These are phyloP conservation scores for Phasianus colchicus DNA, from an alignment of 2,113 vertebrate species.

Conservation along the genomic window DNA sequence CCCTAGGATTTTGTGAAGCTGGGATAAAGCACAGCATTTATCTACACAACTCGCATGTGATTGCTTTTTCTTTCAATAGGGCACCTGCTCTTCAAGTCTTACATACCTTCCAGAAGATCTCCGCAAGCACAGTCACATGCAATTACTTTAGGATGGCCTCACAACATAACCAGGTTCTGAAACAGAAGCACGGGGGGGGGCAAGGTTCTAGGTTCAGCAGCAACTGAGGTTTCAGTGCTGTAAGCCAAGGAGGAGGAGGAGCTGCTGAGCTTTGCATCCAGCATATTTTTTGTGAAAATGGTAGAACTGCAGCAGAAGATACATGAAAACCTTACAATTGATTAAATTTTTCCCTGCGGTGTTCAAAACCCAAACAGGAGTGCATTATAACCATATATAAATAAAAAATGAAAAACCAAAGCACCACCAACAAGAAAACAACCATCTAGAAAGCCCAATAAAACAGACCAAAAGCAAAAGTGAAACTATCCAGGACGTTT, in stretches of 20 bases:
- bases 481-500: slow-evolving; percentile 13
- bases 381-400: background rate
- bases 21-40: background rate
- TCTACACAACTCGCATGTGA: background rate
- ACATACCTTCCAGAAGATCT: background rate
- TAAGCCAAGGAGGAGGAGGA: background rate
- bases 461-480: slow-evolving; percentile 26
- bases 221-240: background rate
- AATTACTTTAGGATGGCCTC: background rate
- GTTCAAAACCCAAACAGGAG: background rate
- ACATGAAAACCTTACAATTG: background rate
- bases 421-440: background rate
- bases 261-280: background rate
- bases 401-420: background rate
- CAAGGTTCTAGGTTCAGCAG: background rate
- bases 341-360: slow-evolving; percentile 11
- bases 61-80: background rate
- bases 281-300: background rate
- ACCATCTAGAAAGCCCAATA: background rate
- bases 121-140: background rate
- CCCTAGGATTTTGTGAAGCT: background rate
- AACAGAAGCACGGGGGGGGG: background rate
- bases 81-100: background rate
- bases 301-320: background rate
- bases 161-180: background rate